These are phyloP conservation scores for Hydrolagus colliei DNA, from an alignment of 2,797 vertebrate genomes.

Conservation along the genomic window DNA sequence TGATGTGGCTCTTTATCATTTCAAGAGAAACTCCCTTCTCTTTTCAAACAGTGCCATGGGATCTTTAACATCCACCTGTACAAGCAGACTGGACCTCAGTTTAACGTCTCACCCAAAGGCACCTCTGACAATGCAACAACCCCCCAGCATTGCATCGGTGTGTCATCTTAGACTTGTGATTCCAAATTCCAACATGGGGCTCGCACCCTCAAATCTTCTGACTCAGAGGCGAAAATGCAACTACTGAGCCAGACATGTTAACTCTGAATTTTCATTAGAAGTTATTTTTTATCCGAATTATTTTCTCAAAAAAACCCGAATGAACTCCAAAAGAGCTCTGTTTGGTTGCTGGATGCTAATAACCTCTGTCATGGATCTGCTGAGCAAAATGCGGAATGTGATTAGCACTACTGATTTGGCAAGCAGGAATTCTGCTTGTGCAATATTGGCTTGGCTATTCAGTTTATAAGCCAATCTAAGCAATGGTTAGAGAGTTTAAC, in stretches of 20 bases:
- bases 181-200: not conserved
- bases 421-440: slow-evolving; percentile 5
- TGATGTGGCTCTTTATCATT: no score
- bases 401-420: not conserved
- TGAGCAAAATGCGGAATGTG: not conserved
- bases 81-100: not conserved
- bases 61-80: not conserved
- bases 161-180: not conserved
- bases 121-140: not conserved
- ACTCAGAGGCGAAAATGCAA: not conserved
- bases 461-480: not conserved
- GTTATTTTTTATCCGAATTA: not conserved
- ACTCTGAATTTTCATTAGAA: not conserved
- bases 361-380: not conserved
- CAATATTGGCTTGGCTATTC: not conserved
- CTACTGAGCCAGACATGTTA: not conserved
- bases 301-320: not conserved
- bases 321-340: not conserved
- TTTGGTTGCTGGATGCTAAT: no score
- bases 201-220: not conserved
- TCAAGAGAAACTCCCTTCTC: not conserved
- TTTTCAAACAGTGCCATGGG: not conserved
- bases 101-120: not conserved
- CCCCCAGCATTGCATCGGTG: not conserved
- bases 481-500: not conserved